These are phyloP conservation scores for Hydraecia micacea DNA, from an alignment of 2,888 invertebrate genomes.

Conservation along the genomic window DNA sequence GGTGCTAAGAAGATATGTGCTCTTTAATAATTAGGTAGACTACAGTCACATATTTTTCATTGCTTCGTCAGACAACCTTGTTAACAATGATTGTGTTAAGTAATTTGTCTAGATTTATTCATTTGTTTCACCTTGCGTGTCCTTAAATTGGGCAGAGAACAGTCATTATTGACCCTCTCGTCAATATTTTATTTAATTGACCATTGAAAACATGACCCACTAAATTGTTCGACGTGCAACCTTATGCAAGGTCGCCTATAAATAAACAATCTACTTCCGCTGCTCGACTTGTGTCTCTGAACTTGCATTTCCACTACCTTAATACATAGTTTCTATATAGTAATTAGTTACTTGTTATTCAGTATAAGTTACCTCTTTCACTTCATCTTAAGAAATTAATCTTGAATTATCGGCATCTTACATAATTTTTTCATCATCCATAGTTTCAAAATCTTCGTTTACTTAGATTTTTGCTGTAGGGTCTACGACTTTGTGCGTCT, in stretches of 20 bases:
- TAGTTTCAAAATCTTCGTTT: neutral
- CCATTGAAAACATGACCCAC: constrained; percentile 30
- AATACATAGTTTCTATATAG: neutral
- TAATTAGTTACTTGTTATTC: neutral
- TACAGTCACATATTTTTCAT: constrained; percentile 11
- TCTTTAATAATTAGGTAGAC: neutral
- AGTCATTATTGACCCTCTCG: constrained; percentile 37
- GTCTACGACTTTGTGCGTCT: constrained; percentile 67
- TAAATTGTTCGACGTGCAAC: constrained; percentile 18
- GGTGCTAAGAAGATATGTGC: neutral
- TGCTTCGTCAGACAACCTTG: constrained; percentile 8
- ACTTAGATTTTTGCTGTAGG: neutral
- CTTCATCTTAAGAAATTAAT: neutral
- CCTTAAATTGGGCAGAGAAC: constrained; percentile 26
- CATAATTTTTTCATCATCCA: neutral
- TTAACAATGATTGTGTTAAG: neutral
- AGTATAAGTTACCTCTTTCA: neutral
- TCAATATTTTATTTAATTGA: constrained; percentile 12
- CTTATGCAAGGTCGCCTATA: constrained; percentile 31
- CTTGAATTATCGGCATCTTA: neutral
- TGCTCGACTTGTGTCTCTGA: constrained; percentile 2
- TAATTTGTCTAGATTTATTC: constrained; percentile 16
- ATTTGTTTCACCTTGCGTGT: constrained; percentile 34
- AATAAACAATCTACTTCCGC: constrained; percentile 36
- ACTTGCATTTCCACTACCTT: neutral